Evolutionary conservation across 2,797 vertebrate genomes (phyloP), one percentile per base, ranked within the genome.

Genomic region (Mergus octosetaceus): DNA sequence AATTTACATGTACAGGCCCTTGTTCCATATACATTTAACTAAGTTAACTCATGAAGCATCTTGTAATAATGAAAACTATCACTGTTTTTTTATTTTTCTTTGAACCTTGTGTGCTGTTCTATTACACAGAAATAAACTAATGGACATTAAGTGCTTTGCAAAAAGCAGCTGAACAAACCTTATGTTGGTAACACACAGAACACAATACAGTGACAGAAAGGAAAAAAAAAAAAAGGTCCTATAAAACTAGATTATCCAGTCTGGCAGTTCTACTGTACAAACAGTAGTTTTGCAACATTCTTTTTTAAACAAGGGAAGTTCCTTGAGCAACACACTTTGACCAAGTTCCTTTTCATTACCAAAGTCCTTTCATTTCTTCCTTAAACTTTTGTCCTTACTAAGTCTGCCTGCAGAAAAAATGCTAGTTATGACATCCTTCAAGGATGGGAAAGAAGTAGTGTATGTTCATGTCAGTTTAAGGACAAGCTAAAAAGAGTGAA

Each of bases 171-270:
- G 34, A 94, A 84, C 32, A 30, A 24, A 77, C 3, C 19, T 61
- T 32, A n/a, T 2, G 10, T 11, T 57, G n/a, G 5, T 47, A 93
- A 87, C 25, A 75, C 22, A 34, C 13, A 86, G 47, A 93, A 58
- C 60, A 87, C 65, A 13, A 47, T 36, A 65, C 2, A 32, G 38
- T 71, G 68, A 51, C 73, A 87, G 30, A 70, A 27, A 71, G 13
- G 56, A 47, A 22, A 36, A 36, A 77, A 72, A 27, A 61, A 36
- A 77, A 72, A 13, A 45, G 78, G 47, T 77, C 17, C 68, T 41
- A 77, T 45, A 73, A 87, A 97, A 97, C 87, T 11, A 34, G 92
- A 88, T 65, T 65, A 94, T 89, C 94, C 92, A 93, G 94, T 73
- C 72, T 79, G 82, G 89, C 92, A 82, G 66, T 90, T 91, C 61